A percentile compares a stretch with the other conserved stretches of the same genome.
Evolutionary conservation across 2,113 vertebrate species (phyloP).

Genomic region (Rana temporaria): DNA sequence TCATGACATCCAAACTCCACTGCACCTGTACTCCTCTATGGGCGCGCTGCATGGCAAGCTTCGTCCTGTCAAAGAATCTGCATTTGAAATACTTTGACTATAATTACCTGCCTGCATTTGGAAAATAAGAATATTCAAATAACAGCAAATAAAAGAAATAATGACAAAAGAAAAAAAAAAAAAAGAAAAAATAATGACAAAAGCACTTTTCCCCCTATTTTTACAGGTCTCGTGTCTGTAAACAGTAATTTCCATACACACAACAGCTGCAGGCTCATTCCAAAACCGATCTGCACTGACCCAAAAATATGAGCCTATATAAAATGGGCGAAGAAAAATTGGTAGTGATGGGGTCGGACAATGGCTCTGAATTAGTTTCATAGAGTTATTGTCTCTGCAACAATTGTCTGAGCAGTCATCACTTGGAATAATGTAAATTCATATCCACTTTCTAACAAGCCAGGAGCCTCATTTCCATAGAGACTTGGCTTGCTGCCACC

Average conservation of each 20-base stretch:
- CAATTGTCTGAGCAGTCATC: conserved; percentile 46
- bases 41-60: neutral
- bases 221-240: conserved; percentile 58
- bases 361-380: conserved; percentile 11
- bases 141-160: conserved; percentile 43
- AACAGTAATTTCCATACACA: conserved; percentile 62
- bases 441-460: conserved; percentile 27
- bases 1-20: too few species aligned
- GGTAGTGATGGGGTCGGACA: conserved; percentile 34
- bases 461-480: conserved; percentile 45
- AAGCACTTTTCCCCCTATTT: conserved; percentile 55
- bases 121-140: neutral
- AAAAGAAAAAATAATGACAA: too few species aligned
- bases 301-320: conserved; percentile 51
- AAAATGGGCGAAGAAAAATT: conserved; percentile 61
- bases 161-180: neutral
- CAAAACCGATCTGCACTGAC: conserved; percentile 59
- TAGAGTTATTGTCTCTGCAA: conserved; percentile 37
- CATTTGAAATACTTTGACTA: conserved; percentile 22
- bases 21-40: neutral
- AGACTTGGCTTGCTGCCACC: conserved; percentile 17
- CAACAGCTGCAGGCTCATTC: conserved; percentile 56
- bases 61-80: neutral
- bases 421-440: conserved; percentile 19
- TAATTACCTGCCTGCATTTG: neutral